Percentiles rank a stretch among this genome's conserved stretches.
Evolutionary conservation across 2,797 vertebrate species (phyloP).

Genomic region (Micropoecilia bifurca): DNA sequence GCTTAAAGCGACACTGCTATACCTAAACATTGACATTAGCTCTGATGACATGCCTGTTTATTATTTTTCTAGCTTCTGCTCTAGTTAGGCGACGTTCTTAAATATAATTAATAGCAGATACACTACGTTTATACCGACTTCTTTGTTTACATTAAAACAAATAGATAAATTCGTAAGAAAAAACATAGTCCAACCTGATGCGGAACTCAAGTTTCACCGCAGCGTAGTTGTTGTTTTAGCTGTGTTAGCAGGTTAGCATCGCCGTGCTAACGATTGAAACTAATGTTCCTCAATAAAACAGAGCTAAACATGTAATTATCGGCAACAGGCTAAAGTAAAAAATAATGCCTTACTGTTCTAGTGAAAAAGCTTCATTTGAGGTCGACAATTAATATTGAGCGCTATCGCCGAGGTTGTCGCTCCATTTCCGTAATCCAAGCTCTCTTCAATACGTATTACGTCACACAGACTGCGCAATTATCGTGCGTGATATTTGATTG

Average conservation of each 20-base stretch:
- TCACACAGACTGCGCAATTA: constrained; percentile 16
- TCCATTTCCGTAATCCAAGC: constrained; percentile 47
- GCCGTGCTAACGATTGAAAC: neutral
- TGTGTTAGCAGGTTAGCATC: constrained; percentile 5
- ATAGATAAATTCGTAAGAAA: neutral
- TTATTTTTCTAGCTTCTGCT: neutral
- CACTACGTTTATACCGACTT: neutral
- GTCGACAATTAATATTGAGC: neutral
- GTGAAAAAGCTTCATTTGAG: neutral
- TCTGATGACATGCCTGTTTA: neutral
- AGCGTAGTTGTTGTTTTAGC: constrained; percentile 19
- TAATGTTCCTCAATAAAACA: neutral
- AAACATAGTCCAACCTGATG: neutral
- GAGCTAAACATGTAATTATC: neutral
- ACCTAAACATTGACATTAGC: constrained; percentile 1
- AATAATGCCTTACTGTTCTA: constrained; percentile 33
- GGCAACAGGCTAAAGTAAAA: too few relatives aligned
- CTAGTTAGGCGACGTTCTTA: neutral
- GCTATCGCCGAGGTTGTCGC: constrained; percentile 25
- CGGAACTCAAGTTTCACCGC: constrained; percentile 1
- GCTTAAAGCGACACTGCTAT: neutral
- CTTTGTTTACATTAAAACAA: neutral
- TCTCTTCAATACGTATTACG: constrained; percentile 12
- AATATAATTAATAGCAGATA: too few relatives aligned
- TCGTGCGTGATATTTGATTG: constrained; percentile 20